Conservation (phyloP, 2,797 vertebrate species). For the Nannoperca australis region DNA sequence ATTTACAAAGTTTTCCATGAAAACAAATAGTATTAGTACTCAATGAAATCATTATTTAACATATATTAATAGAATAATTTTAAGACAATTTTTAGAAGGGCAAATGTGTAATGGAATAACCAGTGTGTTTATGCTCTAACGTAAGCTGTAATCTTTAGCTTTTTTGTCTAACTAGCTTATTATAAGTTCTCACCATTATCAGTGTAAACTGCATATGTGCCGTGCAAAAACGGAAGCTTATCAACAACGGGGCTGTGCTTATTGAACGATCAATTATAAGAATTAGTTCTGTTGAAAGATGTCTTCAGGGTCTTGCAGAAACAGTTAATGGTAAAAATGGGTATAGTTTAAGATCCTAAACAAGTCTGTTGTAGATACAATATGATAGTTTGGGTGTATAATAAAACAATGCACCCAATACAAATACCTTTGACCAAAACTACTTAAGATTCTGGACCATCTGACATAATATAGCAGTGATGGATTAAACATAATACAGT, state of each 20-base stretch:
- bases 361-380: slow-evolving; percentile 3
- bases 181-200: not conserved
- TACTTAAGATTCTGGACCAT: not conserved
- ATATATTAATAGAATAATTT: not conserved
- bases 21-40: too few relatives aligned
- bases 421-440: slow-evolving; percentile 2
- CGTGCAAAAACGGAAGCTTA: not conserved
- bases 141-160: not conserved
- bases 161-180: not conserved
- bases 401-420: not conserved
- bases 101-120: not conserved
- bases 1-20: not conserved
- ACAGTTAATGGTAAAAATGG: not conserved
- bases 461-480: slow-evolving; percentile 16
- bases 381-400: slow-evolving; percentile 8
- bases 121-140: not conserved
- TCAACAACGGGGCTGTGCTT: not conserved
- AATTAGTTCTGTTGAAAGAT: not conserved
- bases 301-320: not conserved
- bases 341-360: not conserved
- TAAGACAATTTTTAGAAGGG: not conserved
- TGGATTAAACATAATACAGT: slow-evolving; percentile 17
- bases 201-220: not conserved
- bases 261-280: not conserved
- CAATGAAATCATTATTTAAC: not conserved